Conservation (phyloP, 2,888 invertebrate species). For the Syritta pipiens region DNA sequence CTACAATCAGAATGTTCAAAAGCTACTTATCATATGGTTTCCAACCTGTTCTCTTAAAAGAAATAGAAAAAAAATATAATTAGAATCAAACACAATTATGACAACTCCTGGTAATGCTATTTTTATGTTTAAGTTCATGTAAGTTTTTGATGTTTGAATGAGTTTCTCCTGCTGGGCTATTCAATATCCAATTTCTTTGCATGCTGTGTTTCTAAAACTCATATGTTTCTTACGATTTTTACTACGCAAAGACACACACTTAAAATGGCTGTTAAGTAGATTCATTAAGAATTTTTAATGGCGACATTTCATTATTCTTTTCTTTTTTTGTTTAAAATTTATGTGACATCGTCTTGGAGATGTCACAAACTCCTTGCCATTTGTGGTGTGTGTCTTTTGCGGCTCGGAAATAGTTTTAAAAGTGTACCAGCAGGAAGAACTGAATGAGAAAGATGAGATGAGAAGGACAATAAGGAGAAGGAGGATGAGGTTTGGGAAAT, state of each 20-base stretch:
- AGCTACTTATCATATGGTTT: no score
- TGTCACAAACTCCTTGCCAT: not conserved
- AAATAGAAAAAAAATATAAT: not conserved
- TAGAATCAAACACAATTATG: not conserved
- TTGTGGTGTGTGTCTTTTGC: no score
- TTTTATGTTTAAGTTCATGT: conserved; percentile 22
- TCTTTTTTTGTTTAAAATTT: not conserved
- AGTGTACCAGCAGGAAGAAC: no score
- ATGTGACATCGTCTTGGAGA: not conserved
- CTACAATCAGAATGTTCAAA: conserved; percentile 23
- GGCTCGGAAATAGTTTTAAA: no score
- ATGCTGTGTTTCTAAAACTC: conserved; percentile 6
- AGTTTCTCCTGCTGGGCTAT: conserved; percentile 19
- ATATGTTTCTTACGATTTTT: no score
- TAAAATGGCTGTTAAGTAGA: not conserved
- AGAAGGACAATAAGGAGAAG: not conserved
- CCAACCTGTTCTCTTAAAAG: not conserved
- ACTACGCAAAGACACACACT: no score
- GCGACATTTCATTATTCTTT: no score
- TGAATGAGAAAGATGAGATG: no score
- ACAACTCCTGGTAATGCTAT: conserved; percentile 21
- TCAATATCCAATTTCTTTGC: conserved; percentile 14
- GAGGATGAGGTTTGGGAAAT: not conserved
- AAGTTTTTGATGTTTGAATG: conserved; percentile 12
- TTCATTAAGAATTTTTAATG: conserved; percentile 2